Evolutionary conservation across 2,888 invertebrate species (phyloP), one percentile per base, ranked within the genome.

Genomic region (Mellilla xanthometata): DNA sequence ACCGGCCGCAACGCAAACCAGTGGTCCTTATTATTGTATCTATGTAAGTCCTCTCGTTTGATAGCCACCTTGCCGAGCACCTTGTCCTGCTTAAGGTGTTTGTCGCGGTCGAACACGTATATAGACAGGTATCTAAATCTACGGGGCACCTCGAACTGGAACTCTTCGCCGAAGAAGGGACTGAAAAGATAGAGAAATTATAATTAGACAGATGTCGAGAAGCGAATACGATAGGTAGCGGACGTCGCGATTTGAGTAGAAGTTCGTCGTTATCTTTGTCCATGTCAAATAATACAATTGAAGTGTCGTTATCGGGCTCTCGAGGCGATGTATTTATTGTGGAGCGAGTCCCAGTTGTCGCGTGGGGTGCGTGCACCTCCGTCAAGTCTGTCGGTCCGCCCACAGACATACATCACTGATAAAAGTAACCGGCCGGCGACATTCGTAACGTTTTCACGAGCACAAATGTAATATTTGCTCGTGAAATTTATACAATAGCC

Each of bases 81-180:
- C 81, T 95, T 95, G 80, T 96, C 95, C 74, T 95, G 95, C 74
- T 95, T 96, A 79, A 95, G 91, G 68, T 95, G 94, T 57, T 94
- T 92, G 81, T 96, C 96, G 58, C 95, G 92, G 78, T 97, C 97
- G 87, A 95, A 96, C 65, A 97, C 94, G 84, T 96, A 97, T 65
- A 97, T 93, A 58, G 96, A 95, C 49, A 97, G 91, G 85, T 95
- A 96, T 62, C 97, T 93, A 88, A 97, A 97, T 80, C 94, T 93
- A 65, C 96, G 91, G 35, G 97, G 97, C 59, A 97, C 96, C 82
- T 97, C 96, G 76, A 97, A 97, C 79, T 96, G 95, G 88, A 96
- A 97, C 82, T 97, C 97, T 78, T 97, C 97, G 52, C 96, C 96
- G 81, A 96, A 97, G 85, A 97, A 97, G 58, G 97, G 97, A 78